Evolutionary conservation across 2,113 vertebrate species (phyloP).

Genomic region (Motacilla tschutschensis): DNA sequence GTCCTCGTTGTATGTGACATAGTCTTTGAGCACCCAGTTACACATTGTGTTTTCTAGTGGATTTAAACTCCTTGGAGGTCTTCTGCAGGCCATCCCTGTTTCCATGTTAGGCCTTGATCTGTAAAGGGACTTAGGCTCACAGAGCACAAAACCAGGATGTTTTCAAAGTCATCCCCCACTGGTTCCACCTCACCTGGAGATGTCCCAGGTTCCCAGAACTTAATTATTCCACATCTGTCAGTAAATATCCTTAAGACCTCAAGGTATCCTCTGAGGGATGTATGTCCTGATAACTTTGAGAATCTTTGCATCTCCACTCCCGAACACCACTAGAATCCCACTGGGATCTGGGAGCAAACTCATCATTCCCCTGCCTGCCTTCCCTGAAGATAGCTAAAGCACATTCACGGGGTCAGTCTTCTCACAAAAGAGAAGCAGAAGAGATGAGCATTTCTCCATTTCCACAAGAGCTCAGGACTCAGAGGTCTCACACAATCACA

Average conservation of each 20-base stretch:
- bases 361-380: background rate
- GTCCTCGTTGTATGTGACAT: background rate
- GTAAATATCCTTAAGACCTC: background rate
- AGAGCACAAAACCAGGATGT: background rate
- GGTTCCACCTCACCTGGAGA: background rate
- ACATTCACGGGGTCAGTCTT: rapidly evolving
- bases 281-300: background rate
- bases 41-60: background rate
- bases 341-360: background rate
- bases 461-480: background rate
- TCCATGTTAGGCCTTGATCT: background rate
- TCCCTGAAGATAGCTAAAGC: background rate
- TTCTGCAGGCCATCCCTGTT: background rate
- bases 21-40: background rate
- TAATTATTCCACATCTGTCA: background rate
- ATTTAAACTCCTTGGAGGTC: background rate
- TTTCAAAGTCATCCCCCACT: background rate
- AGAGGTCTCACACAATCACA: background rate
- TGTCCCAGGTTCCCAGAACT: background rate
- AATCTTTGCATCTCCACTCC: background rate
- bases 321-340: background rate
- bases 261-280: background rate
- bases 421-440: background rate
- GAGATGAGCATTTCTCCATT: background rate
- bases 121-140: background rate